phyloP scores from a whole-genome alignment of 2,113 vertebrate genomes.

The Neodontobutis hainanensis region DNA sequence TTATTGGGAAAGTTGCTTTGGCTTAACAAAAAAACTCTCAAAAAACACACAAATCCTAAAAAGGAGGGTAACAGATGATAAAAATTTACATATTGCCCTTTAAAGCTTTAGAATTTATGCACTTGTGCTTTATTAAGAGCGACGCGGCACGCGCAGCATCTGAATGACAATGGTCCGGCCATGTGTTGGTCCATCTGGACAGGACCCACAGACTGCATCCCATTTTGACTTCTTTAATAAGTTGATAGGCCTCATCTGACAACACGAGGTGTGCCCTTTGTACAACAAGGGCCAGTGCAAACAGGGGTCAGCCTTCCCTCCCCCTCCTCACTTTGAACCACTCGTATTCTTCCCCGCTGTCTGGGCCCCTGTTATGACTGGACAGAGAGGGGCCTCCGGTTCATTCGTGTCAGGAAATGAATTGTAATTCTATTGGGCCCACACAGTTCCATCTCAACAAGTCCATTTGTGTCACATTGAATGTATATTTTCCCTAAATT shows the following conservation, averaged over 20 bases:
- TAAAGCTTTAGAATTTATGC: constrained; percentile 36
- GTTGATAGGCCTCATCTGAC: constrained; percentile 39
- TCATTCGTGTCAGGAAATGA: constrained; percentile 52
- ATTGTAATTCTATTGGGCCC: constrained; percentile 38
- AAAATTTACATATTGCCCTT: constrained; percentile 22
- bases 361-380: constrained; percentile 35
- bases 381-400: constrained; percentile 34
- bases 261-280: constrained; percentile 6
- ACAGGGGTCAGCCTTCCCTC: constrained; percentile 34
- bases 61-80: constrained; percentile 37
- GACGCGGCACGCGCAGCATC: constrained; percentile 51
- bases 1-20: not conserved
- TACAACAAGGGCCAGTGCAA: constrained; percentile 32
- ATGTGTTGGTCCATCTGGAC: constrained; percentile 70
- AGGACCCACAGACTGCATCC: constrained; percentile 3
- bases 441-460: constrained; percentile 28
- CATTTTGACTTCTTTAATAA: constrained; percentile 37
- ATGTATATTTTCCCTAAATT: constrained; percentile 27
- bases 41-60: not conserved
- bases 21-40: too few relatives aligned
- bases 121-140: constrained; percentile 42
- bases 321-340: not conserved
- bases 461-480: constrained; percentile 24
- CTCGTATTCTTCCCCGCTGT: constrained; percentile 28
- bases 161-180: constrained; percentile 69